Evolutionary conservation across 2,888 invertebrate genomes (phyloP).

Genomic region (Torymus aiolomorphi): DNA sequence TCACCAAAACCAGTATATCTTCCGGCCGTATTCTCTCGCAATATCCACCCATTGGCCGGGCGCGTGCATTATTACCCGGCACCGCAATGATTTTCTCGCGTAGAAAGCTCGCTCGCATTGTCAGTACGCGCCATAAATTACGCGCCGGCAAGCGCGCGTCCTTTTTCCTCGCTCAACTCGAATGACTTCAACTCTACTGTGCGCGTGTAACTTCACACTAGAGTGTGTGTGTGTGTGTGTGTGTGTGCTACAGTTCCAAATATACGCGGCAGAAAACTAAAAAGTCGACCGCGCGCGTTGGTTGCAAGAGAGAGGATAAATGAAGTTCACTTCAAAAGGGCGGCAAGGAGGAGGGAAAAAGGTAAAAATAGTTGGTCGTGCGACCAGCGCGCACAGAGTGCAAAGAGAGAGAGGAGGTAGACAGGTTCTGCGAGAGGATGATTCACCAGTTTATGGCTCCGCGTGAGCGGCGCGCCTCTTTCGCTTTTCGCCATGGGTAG

Average conservation of each 20-base stretch:
- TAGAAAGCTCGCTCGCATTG: constrained; percentile 4
- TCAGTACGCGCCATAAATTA: constrained; percentile 30
- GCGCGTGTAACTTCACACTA: not conserved
- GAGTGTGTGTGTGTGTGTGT: too few species aligned
- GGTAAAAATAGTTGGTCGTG: not conserved
- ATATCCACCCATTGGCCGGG: too few species aligned
- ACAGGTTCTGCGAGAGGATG: constrained; percentile 66
- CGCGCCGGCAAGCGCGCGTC: not conserved
- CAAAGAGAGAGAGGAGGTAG: constrained; percentile 54
- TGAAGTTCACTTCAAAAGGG: constrained; percentile 39
- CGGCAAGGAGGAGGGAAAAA: not conserved
- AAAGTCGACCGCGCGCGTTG: not conserved
- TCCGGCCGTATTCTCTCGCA: too few species aligned
- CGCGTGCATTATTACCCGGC: not conserved
- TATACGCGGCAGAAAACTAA: not conserved
- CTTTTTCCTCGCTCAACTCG: not conserved
- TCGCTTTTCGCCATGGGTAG: constrained; percentile 40
- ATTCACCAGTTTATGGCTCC: constrained; percentile 67
- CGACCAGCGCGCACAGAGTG: not conserved
- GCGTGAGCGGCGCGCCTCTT: constrained; percentile 42
- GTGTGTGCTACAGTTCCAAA: not conserved
- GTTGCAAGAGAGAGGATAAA: constrained; percentile 20
- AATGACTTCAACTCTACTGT: not conserved
- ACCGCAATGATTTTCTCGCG: constrained; percentile 23
- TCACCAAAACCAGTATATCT: not conserved